A percentile compares a stretch with the other conserved stretches of the same genome.
Evolutionary conservation across 30 jellyfish, hydroid and myxozoan genomes (phyloP).

Genomic region (Morbakka virulenta): DNA sequence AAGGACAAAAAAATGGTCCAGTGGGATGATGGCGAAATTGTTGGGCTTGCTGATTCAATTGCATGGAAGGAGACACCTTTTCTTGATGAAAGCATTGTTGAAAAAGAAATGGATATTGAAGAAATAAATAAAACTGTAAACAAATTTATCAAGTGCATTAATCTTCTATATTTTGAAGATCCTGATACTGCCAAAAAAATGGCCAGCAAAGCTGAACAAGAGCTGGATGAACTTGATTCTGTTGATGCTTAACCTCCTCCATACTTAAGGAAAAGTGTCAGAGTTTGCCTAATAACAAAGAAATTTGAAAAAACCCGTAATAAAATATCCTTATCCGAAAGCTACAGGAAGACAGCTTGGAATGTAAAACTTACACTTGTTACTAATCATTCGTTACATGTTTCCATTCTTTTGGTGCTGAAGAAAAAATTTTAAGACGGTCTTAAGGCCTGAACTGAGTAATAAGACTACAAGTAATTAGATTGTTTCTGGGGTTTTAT

Average conservation of each 20-base stretch:
- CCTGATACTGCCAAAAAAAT: conserved; percentile 59
- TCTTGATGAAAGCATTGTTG: conserved; percentile 7
- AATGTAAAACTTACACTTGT: too few species aligned
- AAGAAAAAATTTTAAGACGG: too few species aligned
- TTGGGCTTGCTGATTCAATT: conserved; percentile 52
- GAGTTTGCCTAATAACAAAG: too few species aligned
- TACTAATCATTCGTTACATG: too few species aligned
- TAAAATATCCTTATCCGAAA: too few species aligned
- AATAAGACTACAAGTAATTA: too few species aligned
- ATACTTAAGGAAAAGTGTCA: too few species aligned
- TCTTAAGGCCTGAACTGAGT: too few species aligned
- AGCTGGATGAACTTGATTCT: conserved; percentile 45
- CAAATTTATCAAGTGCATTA: conserved; percentile 74
- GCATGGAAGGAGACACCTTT: conserved; percentile 64
- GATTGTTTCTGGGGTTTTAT: too few species aligned
- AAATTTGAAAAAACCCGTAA: too few species aligned
- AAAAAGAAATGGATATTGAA: conserved; percentile 27
- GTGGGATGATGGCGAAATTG: conserved; percentile 45
- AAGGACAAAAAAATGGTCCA: not conserved
- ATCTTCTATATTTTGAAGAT: conserved; percentile 81
- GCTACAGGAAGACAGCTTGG: too few species aligned
- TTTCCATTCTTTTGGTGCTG: too few species aligned
- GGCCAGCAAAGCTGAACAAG: conserved; percentile 73
- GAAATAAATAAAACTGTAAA: conserved; percentile 73
- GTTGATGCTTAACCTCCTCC: conserved; percentile 11